Evolutionary conservation across 1,140 invertebrate species (phyloP).

Genomic region (Cotesia glomerata): DNA sequence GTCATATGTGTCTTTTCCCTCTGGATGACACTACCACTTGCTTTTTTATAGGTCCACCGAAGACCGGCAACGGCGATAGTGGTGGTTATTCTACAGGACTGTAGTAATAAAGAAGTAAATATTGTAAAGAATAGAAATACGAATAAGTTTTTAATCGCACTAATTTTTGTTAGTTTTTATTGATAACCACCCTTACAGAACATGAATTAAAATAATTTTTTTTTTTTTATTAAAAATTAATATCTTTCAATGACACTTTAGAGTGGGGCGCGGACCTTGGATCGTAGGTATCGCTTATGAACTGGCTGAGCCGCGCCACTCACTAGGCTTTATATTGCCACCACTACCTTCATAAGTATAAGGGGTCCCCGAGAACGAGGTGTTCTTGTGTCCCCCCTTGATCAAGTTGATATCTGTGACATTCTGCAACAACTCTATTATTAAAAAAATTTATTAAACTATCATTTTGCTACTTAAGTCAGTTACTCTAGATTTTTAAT

Average conservation of each 20-base stretch:
- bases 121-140: not conserved
- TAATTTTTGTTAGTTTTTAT: not conserved
- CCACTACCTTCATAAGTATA: conserved; percentile 47
- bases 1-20: not conserved
- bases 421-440: not conserved
- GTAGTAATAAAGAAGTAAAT: not conserved
- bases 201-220: not conserved
- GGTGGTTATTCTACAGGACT: not conserved
- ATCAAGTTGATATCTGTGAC: not conserved
- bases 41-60: not conserved
- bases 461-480: too few relatives aligned
- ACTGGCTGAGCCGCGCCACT: conserved; percentile 58
- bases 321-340: conserved; percentile 61
- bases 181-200: not conserved
- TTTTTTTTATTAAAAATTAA: conserved; percentile 13
- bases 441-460: not conserved
- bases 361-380: conserved; percentile 19
- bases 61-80: not conserved
- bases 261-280: conserved; percentile 51
- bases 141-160: not conserved
- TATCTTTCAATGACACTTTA: conserved; percentile 22
- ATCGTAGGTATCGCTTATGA: conserved; percentile 58
- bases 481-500: too few relatives aligned
- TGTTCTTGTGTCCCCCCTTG: conserved; percentile 20
- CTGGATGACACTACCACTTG: not conserved